phyloP scores from a whole-genome alignment of 2,113 vertebrate species.

The Columba janthina region DNA sequence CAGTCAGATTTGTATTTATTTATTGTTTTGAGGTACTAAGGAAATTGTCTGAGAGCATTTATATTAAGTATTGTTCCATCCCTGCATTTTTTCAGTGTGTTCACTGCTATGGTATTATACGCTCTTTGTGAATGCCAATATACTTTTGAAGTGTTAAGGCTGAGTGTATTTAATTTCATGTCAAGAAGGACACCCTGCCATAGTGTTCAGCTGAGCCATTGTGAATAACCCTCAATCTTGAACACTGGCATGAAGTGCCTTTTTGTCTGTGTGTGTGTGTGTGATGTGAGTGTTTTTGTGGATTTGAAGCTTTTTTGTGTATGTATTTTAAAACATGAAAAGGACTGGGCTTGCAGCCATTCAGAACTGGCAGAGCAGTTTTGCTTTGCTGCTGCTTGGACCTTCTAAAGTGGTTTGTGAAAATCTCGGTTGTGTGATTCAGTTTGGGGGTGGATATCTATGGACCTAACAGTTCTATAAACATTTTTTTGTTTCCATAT shows the following conservation, averaged over 20 bases:
- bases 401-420: fast-evolving
- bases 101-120: neutral
- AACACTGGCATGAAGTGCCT: neutral
- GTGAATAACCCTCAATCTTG: neutral
- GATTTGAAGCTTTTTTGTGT: neutral
- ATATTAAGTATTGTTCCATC: neutral
- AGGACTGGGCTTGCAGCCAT: neutral
- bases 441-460: neutral
- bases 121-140: neutral
- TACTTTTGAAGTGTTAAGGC: neutral
- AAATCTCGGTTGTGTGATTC: neutral
- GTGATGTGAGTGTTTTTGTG: neutral
- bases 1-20: neutral
- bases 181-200: neutral
- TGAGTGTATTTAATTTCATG: neutral
- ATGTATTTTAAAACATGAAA: neutral
- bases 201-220: neutral
- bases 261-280: neutral
- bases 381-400: neutral
- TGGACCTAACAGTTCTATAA: neutral
- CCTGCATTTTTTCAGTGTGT: fast-evolving
- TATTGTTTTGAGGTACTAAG: neutral
- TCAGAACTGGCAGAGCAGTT: neutral
- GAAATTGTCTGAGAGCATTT: neutral
- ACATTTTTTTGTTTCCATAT: neutral